Conservation (phyloP, 2,888 invertebrate species). For the Ganaspis brasiliensis region DNA sequence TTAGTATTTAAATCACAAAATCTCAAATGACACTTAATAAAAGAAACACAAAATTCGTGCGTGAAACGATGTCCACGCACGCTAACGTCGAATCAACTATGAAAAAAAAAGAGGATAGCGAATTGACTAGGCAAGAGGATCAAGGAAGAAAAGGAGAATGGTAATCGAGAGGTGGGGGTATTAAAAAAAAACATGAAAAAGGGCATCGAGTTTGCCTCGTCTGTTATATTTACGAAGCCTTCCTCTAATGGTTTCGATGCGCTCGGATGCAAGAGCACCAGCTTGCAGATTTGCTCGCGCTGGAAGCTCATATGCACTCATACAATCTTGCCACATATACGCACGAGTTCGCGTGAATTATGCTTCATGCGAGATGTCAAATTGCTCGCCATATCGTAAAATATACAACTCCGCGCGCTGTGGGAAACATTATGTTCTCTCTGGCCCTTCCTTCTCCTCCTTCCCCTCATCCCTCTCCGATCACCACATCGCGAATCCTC, state of each 20-base stretch:
- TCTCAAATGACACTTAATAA: background rate
- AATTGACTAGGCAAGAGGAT: constrained; percentile 52
- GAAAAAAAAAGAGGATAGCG: constrained; percentile 40
- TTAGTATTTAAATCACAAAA: too few species aligned
- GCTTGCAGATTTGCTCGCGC: constrained; percentile 57
- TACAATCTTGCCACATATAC: constrained; percentile 41
- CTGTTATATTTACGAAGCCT: constrained; percentile 74
- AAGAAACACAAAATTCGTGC: constrained; percentile 48
- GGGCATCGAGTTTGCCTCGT: constrained; percentile 61
- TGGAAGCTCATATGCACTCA: constrained; percentile 53
- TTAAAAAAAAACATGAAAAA: constrained; percentile 57
- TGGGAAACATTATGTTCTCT: constrained; percentile 80
- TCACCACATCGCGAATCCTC: constrained; percentile 45
- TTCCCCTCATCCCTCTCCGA: constrained; percentile 41
- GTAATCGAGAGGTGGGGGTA: constrained; percentile 46
- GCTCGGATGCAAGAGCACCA: constrained; percentile 68
- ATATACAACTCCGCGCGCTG: constrained; percentile 80
- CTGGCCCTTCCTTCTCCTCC: constrained; percentile 39
- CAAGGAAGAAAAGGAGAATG: constrained; percentile 50
- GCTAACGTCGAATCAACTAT: constrained; percentile 76
- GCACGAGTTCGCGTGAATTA: constrained; percentile 77
- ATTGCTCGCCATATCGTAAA: constrained; percentile 81
- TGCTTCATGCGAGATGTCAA: constrained; percentile 81
- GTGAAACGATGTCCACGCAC: constrained; percentile 75
- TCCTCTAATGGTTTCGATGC: constrained; percentile 76